Percentiles rank a stretch among this genome's conserved stretches.
phyloP scores from a whole-genome alignment of 2,888 invertebrate species.

The Eilema caniola region DNA sequence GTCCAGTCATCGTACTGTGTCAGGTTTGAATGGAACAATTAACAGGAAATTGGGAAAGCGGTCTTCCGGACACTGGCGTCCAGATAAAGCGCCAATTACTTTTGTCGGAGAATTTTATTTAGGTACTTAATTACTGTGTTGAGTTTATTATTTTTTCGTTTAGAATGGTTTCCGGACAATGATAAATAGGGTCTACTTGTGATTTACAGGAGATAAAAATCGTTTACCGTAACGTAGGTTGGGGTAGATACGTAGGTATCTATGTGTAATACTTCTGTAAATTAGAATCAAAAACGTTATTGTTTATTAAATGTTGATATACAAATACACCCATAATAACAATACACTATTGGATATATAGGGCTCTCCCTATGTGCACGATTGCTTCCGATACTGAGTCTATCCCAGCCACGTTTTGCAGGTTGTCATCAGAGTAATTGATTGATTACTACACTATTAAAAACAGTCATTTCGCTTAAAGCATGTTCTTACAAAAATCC shows the following conservation, averaged over 20 bases:
- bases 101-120: slow-evolving; percentile 32
- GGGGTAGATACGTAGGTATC: background rate
- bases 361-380: no score
- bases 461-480: background rate
- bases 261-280: background rate
- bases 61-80: slow-evolving; percentile 44
- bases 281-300: background rate
- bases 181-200: background rate
- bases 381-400: no score
- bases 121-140: slow-evolving; percentile 37
- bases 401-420: no score
- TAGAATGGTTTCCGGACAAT: slow-evolving; percentile 20
- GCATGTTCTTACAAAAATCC: background rate
- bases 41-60: slow-evolving; percentile 62
- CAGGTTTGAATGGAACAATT: slow-evolving; percentile 53
- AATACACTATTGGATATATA: no score
- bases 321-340: no score
- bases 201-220: slow-evolving; percentile 3
- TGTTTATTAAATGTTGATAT: no score
- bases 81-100: slow-evolving; percentile 39
- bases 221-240: background rate
- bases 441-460: background rate
- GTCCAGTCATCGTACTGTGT: slow-evolving; percentile 51
- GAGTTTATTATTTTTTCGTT: slow-evolving; percentile 23
- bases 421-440: no score